A percentile compares a stretch with the other conserved stretches of the same genome.
These are phyloP conservation scores for Myiothlypis coronata DNA, from an alignment of 2,797 vertebrate species.

Conservation along the genomic window DNA sequence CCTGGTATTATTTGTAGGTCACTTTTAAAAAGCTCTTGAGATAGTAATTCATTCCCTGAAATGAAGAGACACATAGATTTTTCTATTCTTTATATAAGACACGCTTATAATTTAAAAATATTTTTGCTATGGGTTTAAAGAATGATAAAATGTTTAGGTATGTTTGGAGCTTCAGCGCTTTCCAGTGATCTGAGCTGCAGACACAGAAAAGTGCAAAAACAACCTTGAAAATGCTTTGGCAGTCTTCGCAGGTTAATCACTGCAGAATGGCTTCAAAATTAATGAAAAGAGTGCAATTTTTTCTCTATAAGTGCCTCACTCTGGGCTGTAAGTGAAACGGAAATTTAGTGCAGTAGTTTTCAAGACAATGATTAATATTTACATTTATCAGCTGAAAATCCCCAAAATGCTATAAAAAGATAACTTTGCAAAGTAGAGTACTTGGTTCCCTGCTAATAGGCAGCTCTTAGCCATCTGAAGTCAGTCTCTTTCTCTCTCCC, in stretches of 20 bases:
- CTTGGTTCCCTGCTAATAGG: not conserved
- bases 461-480: not conserved
- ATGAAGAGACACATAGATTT: not conserved
- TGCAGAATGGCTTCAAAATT: slow-evolving; percentile 60
- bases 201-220: not conserved
- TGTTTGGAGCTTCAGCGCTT: slow-evolving; percentile 2
- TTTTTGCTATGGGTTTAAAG: slow-evolving; percentile 33
- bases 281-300: slow-evolving; percentile 58
- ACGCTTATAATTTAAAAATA: not conserved
- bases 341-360: not conserved
- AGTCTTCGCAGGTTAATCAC: slow-evolving; percentile 48
- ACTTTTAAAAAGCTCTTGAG: not conserved
- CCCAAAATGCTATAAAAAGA: not conserved
- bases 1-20: not conserved
- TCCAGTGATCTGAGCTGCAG: not conserved
- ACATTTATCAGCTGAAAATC: not conserved
- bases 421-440: not conserved
- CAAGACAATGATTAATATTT: not conserved
- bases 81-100: not conserved
- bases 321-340: slow-evolving; percentile 7
- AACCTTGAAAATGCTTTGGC: slow-evolving; percentile 57
- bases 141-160: slow-evolving; percentile 15
- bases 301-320: slow-evolving; percentile 35
- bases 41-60: not conserved
- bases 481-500: not conserved